Percentiles rank a stretch among this genome's conserved stretches.
Conservation (phyloP, 2,797 vertebrate species). For the Gila robusta region DNA sequence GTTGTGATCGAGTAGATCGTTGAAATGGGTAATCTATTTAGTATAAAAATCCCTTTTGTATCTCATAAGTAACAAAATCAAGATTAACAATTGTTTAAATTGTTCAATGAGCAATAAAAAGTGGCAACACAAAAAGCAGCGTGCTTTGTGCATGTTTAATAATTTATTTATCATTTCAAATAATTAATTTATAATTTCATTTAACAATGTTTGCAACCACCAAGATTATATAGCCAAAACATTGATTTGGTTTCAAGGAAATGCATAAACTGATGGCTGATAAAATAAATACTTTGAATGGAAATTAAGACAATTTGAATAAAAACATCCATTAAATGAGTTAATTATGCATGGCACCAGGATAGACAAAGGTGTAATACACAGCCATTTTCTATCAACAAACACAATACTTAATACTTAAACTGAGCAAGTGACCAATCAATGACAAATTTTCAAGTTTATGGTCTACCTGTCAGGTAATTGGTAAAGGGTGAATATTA, state of each 20-base stretch:
- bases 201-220: not conserved
- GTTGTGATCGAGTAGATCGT: not conserved
- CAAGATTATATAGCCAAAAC: not conserved
- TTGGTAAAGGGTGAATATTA: not conserved
- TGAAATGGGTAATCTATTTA: not conserved
- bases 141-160: not conserved
- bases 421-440: not conserved
- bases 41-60: not conserved
- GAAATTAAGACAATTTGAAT: not conserved
- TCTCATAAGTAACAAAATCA: not conserved
- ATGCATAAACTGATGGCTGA: not conserved
- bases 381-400: not conserved
- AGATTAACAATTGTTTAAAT: not conserved
- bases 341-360: not conserved
- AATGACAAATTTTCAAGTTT: not conserved
- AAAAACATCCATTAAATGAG: not conserved
- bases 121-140: too few species aligned
- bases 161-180: too few species aligned
- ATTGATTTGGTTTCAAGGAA: not conserved
- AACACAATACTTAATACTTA: not conserved
- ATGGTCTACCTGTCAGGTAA: slow-evolving; percentile 3
- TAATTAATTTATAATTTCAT: not conserved
- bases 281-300: not conserved
- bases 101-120: not conserved
- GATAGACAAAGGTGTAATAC: not conserved